Conservation (phyloP, 2,797 vertebrate species). For the Enteromius paludinosus region DNA sequence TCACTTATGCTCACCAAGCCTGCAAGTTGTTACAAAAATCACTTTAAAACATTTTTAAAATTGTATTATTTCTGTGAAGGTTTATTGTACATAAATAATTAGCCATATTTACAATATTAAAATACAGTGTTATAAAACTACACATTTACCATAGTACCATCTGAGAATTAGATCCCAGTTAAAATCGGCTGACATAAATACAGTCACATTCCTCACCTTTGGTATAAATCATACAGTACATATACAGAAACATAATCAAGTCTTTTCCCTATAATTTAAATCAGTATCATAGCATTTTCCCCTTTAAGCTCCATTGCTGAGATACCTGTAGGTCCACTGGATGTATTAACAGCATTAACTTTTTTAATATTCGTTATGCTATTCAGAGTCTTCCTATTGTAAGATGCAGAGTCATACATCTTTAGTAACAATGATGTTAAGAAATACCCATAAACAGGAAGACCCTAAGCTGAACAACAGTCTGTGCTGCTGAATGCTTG, state of each 20-base stretch:
- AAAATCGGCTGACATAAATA: not conserved
- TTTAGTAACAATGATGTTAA: conserved; percentile 12
- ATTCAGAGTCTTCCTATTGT: not conserved
- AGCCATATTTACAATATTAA: not conserved
- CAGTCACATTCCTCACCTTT: not conserved
- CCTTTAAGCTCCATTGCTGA: not conserved
- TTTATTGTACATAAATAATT: conserved; percentile 34
- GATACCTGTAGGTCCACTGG: no score
- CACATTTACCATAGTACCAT: not conserved
- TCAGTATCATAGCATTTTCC: not conserved
- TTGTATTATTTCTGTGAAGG: not conserved
- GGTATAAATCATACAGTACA: conserved; percentile 22
- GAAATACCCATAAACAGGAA: conserved; percentile 14
- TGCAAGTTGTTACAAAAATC: not conserved
- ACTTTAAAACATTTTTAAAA: not conserved
- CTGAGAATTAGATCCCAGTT: not conserved
- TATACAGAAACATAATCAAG: not conserved
- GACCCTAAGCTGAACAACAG: not conserved
- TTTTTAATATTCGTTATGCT: not conserved
- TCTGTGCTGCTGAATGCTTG: not conserved
- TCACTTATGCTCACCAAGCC: not conserved
- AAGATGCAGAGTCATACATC: not conserved
- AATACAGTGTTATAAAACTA: conserved; percentile 14
- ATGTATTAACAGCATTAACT: not conserved
- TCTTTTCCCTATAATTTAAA: not conserved